These are phyloP conservation scores for Platycnemis pennipes DNA, from an alignment of 2,888 invertebrate genomes.

Conservation along the genomic window DNA sequence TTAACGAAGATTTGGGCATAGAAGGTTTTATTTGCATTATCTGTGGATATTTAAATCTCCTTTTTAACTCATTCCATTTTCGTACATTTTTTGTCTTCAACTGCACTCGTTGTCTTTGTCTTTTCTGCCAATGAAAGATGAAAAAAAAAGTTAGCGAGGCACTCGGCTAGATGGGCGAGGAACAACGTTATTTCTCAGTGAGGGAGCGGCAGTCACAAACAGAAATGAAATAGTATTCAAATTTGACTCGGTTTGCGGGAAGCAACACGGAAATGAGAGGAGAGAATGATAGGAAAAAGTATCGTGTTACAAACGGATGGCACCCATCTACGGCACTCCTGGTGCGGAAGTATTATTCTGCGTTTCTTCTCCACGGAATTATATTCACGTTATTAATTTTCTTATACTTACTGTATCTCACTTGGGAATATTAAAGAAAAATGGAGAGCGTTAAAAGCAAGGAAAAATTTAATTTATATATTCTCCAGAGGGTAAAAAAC, in stretches of 20 bases:
- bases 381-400: neutral
- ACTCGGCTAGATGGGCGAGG: neutral
- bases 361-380: neutral
- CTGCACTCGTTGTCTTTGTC: neutral
- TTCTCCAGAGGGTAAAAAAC: neutral
- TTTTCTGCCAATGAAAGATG: constrained; percentile 2
- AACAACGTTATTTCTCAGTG: neutral
- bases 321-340: neutral
- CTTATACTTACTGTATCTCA: neutral
- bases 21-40: too few species aligned
- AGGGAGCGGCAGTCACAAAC: neutral
- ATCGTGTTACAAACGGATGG: constrained; percentile 11
- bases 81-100: neutral
- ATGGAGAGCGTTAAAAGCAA: neutral
- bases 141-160: neutral
- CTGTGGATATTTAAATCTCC: neutral
- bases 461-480: neutral
- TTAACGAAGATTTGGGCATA: too few species aligned
- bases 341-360: neutral
- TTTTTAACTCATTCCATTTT: neutral
- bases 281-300: neutral
- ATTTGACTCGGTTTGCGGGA: neutral
- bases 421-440: neutral
- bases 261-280: neutral
- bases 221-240: neutral